Evolutionary conservation across 2,888 invertebrate genomes (phyloP).

Genomic region (Acanthococcus lagerstroemiae): DNA sequence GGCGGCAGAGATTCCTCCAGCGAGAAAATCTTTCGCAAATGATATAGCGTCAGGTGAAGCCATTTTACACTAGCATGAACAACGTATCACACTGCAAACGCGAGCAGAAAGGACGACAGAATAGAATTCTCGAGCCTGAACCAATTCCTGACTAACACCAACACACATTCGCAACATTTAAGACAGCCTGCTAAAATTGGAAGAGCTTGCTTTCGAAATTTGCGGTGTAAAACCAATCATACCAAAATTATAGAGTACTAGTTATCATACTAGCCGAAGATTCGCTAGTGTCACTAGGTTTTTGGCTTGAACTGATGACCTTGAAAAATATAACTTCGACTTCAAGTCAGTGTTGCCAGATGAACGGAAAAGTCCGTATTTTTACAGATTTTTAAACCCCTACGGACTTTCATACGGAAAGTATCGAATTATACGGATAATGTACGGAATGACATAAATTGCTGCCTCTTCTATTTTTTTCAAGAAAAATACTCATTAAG

Average conservation of each 20-base stretch:
- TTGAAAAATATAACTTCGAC: too few species aligned
- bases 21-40: conserved; percentile 49
- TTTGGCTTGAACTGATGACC: too few species aligned
- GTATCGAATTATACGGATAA: too few species aligned
- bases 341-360: too few species aligned
- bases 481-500: too few species aligned
- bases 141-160: conserved; percentile 9
- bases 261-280: background rate
- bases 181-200: background rate
- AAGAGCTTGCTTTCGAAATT: conserved; percentile 8
- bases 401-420: too few species aligned
- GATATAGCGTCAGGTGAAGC: conserved; percentile 8
- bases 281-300: background rate
- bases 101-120: conserved; percentile 16
- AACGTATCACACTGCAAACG: conserved; percentile 14
- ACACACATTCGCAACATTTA: background rate
- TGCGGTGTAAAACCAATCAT: background rate
- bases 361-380: too few species aligned
- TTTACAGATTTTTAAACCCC: too few species aligned
- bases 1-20: conserved; percentile 60
- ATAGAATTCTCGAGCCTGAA: too few species aligned
- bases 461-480: too few species aligned
- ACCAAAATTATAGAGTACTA: background rate
- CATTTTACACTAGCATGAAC: conserved; percentile 5
- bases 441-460: too few species aligned